Conservation (phyloP, 2,888 invertebrate species). For the Zonitis immaculata region DNA sequence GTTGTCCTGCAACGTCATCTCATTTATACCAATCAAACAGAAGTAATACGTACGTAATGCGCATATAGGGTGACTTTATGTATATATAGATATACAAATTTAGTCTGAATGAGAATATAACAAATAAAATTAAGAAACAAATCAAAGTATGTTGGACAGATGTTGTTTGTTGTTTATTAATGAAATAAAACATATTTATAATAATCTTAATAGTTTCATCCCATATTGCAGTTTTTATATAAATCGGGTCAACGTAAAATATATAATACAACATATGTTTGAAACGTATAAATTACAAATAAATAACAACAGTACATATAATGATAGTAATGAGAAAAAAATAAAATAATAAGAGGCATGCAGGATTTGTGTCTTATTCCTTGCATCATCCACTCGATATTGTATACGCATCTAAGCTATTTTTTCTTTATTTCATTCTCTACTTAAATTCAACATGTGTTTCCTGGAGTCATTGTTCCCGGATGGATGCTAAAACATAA, state of each 20-base stretch:
- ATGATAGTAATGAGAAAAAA: too few relatives aligned
- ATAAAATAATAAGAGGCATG: neutral
- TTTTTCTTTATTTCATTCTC: neutral
- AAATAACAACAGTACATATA: slow-evolving; percentile 23
- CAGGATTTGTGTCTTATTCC: slow-evolving; percentile 24
- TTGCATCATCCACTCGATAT: neutral
- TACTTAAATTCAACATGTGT: slow-evolving; percentile 24
- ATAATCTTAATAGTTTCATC: neutral
- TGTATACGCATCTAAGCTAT: too few relatives aligned
- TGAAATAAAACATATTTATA: neutral
- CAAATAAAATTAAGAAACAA: slow-evolving; percentile 4
- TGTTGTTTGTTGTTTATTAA: slow-evolving; percentile 7
- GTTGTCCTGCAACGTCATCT: slow-evolving; percentile 18
- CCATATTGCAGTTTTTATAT: slow-evolving; percentile 11
- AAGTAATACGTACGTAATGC: too few relatives aligned
- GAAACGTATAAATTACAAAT: slow-evolving; percentile 24
- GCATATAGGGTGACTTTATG: too few relatives aligned
- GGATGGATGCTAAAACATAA: slow-evolving; percentile 21
- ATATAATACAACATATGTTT: slow-evolving; percentile 25
- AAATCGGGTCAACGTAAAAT: slow-evolving; percentile 15
- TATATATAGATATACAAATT: too few relatives aligned
- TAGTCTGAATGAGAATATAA: too few relatives aligned
- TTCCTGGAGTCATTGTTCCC: slow-evolving; percentile 34
- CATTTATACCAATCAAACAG: slow-evolving; percentile 1
- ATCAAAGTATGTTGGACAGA: slow-evolving; percentile 20